Base-by-base conservation (phyloP, 1,140 invertebrate genomes). In the Bombus impatiens region DNA sequence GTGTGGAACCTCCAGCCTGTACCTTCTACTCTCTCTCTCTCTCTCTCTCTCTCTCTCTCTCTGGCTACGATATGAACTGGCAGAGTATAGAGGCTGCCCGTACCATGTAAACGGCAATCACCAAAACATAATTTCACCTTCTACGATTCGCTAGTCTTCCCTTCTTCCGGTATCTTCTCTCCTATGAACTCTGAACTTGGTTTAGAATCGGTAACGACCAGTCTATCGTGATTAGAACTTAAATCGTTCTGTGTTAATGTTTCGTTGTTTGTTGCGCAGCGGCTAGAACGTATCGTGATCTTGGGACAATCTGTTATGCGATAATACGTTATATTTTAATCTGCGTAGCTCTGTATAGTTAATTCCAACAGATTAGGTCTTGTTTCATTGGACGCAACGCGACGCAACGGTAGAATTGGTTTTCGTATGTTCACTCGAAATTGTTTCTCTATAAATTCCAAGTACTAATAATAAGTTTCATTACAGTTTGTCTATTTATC, bases 101-200 rank as follows among this genome's bases (percentile, higher is more conserved):
- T 84, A 78, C 81, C 85, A 87, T 88, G 88, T 91, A 92, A 90
- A 90, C 88, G 91, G 78, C 89, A 90, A 87, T 91, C 89, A 87
- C 47, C 82, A 78, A 89, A 89, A 91, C 87, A 91, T 92, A 92
- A 91, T 92, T 92, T 89, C 40, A 83, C 76, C 82, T 74, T 83
- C 68, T 87, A 84, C 89, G 78, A 90, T 88, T 84, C 80, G 72
- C 62, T 79, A 80, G 86, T 86, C 79, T 80, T 86, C 71, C 59
- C 59, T 76, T 65, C 76, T 84, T 82, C 53, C 81, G 82, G 67
- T 57, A 32, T 67, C 62, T 76, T 70, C 85, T 32, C 28, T 78
- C n/a, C 47, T 76, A 87, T 65, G 53, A 35, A 86, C 78, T 80
- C 78, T 25, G 28, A 47, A 13, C 28, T 40, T 68, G 37, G 84